Evolutionary conservation across 2,113 vertebrate genomes (phyloP).

Genomic region (Gallinago media): DNA sequence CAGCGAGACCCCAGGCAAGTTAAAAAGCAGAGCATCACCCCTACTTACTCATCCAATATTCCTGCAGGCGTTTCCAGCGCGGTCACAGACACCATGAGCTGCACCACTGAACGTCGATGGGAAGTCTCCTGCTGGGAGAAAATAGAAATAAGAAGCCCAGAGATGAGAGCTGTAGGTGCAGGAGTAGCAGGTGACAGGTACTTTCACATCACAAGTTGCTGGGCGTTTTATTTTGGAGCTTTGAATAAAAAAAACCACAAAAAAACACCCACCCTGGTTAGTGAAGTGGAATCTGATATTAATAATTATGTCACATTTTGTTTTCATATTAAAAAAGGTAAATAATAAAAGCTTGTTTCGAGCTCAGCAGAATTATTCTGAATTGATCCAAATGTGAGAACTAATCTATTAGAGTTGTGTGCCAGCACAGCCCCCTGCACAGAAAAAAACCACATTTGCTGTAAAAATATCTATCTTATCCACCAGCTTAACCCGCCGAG

Average conservation of each 20-base stretch:
- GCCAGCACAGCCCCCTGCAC: background rate
- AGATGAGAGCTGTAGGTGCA: background rate
- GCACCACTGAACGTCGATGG: rapidly evolving
- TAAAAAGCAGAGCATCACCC: background rate
- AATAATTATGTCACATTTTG: background rate
- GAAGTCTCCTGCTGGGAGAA: background rate
- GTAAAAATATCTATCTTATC: background rate
- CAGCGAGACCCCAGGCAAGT: background rate
- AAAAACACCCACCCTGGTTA: background rate
- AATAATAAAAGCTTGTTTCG: background rate
- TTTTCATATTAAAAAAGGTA: background rate
- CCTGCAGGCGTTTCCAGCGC: background rate
- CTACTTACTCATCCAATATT: background rate
- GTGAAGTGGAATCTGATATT: background rate
- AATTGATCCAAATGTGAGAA: background rate
- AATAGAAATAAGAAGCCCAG: background rate
- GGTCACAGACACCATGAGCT: background rate
- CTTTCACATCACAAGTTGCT: background rate
- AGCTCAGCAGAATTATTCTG: background rate
- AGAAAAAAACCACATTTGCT: background rate
- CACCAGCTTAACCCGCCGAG: background rate
- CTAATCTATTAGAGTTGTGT: background rate
- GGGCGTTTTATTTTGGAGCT: background rate
- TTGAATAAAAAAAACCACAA: background rate
- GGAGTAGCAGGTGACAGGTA: background rate